Percentiles rank a stretch among this genome's conserved stretches.
These are phyloP conservation scores for Cinara cedri DNA, from an alignment of 2,888 invertebrate species.

Conservation along the genomic window DNA sequence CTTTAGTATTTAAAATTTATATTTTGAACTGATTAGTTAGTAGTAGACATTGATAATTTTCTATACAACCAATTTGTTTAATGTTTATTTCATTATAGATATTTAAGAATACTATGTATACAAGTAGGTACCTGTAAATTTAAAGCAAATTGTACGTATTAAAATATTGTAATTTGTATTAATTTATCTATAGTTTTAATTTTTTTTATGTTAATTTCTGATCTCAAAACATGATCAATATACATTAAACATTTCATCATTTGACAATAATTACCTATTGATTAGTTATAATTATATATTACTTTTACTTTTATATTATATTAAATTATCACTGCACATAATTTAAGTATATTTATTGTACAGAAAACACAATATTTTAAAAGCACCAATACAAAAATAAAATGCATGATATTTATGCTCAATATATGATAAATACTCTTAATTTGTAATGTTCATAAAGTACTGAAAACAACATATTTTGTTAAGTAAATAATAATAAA, in stretches of 20 bases:
- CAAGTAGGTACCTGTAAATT: background rate
- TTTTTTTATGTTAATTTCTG: constrained; percentile 22
- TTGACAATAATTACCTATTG: background rate
- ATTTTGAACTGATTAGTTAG: constrained; percentile 50
- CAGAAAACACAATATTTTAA: constrained; percentile 11
- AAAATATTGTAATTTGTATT: background rate
- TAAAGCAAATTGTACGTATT: constrained; percentile 7
- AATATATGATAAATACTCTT: constrained; percentile 6
- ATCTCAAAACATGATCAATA: constrained; percentile 51
- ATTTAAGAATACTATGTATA: background rate
- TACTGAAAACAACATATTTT: constrained; percentile 7
- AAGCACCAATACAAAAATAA: constrained; percentile 38
- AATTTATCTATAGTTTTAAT: background rate
- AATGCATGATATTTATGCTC: background rate
- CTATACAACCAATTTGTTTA: background rate
- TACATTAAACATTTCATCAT: background rate
- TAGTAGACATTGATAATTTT: constrained; percentile 8
- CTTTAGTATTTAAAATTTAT: background rate
- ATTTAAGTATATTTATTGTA: constrained; percentile 21
- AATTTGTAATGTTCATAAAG: constrained; percentile 2
- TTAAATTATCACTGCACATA: background rate
- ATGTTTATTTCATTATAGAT: constrained; percentile 11
- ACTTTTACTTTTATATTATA: background rate
- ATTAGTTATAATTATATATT: background rate
- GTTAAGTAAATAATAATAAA: background rate